These are phyloP conservation scores for Gadus chalcogrammus DNA, from an alignment of 2,113 vertebrate genomes.

Conservation along the genomic window DNA sequence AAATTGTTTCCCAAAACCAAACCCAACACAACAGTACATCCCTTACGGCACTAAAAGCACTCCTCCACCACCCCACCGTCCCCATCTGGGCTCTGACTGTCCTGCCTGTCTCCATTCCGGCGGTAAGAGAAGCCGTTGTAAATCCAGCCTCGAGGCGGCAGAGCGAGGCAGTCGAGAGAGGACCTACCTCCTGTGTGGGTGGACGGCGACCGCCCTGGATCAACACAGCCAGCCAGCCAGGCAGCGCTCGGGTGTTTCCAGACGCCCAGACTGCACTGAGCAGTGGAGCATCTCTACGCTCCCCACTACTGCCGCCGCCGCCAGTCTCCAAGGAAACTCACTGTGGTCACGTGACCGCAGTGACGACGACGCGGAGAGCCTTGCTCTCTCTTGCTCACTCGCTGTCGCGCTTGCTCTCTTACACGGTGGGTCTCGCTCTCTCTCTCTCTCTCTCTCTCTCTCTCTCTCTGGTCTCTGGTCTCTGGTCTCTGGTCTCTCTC, in stretches of 20 bases:
- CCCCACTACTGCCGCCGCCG: constrained; percentile 56
- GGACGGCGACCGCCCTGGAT: constrained; percentile 47
- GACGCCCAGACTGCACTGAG: constrained; percentile 60
- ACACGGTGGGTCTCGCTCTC: constrained; percentile 25
- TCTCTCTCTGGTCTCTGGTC: too few species aligned
- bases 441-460: constrained; percentile 31
- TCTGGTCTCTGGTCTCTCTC: too few species aligned
- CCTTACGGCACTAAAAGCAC: too few species aligned
- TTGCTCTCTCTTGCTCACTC: constrained; percentile 28
- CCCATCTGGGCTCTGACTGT: too few species aligned
- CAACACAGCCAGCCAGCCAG: constrained; percentile 56
- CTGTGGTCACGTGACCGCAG: constrained; percentile 64
- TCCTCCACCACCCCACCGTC: too few species aligned
- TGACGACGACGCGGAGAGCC: constrained; percentile 47
- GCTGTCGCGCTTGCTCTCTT: constrained; percentile 2
- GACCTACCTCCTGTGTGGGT: background rate
- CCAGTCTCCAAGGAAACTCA: constrained; percentile 83
- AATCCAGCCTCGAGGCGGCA: background rate
- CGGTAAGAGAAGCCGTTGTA: too few species aligned
- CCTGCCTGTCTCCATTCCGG: too few species aligned
- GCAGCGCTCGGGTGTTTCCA: constrained; percentile 59
- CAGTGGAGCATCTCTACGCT: constrained; percentile 73
- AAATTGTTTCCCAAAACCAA: too few species aligned
- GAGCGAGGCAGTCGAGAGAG: background rate
- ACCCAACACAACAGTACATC: too few species aligned